Evolutionary conservation across 2,113 vertebrate genomes (phyloP), one percentile per base, ranked within the genome.

Genomic region (Cyprinodon variegatus): DNA sequence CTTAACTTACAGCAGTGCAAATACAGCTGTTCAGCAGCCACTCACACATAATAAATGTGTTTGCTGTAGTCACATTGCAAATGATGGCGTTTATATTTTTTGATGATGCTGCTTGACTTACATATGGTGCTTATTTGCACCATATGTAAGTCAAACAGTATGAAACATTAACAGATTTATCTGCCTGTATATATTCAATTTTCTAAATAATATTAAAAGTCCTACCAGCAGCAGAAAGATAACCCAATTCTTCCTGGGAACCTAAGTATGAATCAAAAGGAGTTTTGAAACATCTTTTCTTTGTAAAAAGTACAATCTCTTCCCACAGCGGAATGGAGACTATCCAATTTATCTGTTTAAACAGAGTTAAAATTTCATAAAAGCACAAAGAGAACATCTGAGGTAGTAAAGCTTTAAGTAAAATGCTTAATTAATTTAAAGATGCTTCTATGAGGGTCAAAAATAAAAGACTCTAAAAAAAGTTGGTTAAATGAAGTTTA

Each of bases 1-100:
- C 82, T 82, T 76, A 62, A 75, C 78, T 76, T 68, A 59, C 0
- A 11, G 37, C 61, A 72, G 79, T 2, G 13, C 61, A 81, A 64
- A 57, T 69, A 43, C 57, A 68, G 67, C 70, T 83, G 68, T 46
- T 77, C 0, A 38, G 22, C 71, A 61, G 62, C 29, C 76, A 59
- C 41, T 22, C 65, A 22, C 29, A 39, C 22, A 59, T n/a, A 17
- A 20, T 17, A 12, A 70, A 59, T 65, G 59, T n/a, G 8, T 67
- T 57, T 61, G 64, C 57, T 61, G 40, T 11, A 20, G 17, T 57
- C 50, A 57, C 17, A 9, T 57, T 20, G 7, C 6, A 57, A 57
- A 57, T 57, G 17, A 53, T 13, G 9, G 50, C 50, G 20, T n/a
- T 57, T 6, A 57, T 57, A n/a, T n/a, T n/a, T 57, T n/a, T 0